Evolutionary conservation across 2,113 vertebrate species (phyloP).

Genomic region (Rhea americana): DNA sequence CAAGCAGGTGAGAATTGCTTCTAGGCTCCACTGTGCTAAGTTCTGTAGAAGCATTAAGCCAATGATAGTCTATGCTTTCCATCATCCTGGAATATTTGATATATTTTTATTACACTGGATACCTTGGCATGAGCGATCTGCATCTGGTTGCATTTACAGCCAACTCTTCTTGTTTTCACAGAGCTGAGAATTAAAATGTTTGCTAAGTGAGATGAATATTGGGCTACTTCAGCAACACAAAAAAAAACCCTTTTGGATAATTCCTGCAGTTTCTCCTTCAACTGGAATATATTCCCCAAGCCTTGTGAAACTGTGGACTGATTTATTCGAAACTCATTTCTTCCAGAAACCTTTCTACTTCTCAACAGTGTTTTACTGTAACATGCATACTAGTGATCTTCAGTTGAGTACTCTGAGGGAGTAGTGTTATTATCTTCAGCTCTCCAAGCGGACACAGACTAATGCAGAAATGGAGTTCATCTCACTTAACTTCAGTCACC

Average conservation of each 20-base stretch:
- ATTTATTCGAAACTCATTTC: not conserved
- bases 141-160: not conserved
- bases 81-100: not conserved
- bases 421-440: not conserved
- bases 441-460: not conserved
- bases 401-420: not conserved
- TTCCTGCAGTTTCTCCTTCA: not conserved
- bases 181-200: not conserved
- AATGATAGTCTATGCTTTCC: not conserved
- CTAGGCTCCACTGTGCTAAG: not conserved
- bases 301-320: not conserved
- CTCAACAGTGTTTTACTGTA: not conserved
- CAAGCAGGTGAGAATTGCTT: not conserved
- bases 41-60: not conserved
- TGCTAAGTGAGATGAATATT: not conserved
- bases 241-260: not conserved
- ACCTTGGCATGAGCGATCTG: not conserved
- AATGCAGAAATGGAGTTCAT: not conserved
- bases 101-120: not conserved
- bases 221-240: not conserved
- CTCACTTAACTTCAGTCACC: not conserved
- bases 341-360: not conserved
- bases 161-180: not conserved
- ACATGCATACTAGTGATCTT: not conserved
- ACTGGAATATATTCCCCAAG: not conserved